Percentiles rank a stretch among this genome's conserved stretches.
Evolutionary conservation across 2,113 vertebrate species (phyloP).

Genomic region (Centropristis striata): DNA sequence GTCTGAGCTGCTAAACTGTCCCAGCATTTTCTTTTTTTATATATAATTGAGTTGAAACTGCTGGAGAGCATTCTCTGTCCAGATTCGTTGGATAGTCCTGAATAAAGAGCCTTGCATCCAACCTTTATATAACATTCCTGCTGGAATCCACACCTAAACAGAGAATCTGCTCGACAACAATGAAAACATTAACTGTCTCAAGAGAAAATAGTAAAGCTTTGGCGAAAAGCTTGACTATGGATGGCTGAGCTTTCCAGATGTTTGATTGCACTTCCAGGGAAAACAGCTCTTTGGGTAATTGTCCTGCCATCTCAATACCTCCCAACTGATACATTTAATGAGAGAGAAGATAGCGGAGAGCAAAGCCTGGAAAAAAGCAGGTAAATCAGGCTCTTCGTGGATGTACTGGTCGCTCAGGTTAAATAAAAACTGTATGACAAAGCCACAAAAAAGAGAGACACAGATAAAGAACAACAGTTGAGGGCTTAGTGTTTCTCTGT

Average conservation of each 20-base stretch:
- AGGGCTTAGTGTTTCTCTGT: constrained; percentile 55
- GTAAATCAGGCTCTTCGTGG: neutral
- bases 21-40: constrained; percentile 43
- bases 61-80: constrained; percentile 25
- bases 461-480: constrained; percentile 4
- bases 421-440: neutral
- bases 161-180: constrained; percentile 35
- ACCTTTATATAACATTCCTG: constrained; percentile 27
- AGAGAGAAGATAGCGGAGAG: constrained; percentile 22
- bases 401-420: constrained; percentile 8
- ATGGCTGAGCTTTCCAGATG: constrained; percentile 50
- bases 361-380: constrained; percentile 17
- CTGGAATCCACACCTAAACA: constrained; percentile 45
- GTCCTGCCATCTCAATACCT: constrained; percentile 42
- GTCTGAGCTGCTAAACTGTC: constrained; percentile 33
- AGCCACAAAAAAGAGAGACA: neutral
- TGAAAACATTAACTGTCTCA: constrained; percentile 27
- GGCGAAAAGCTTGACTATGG: constrained; percentile 46
- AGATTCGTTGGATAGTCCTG: neutral
- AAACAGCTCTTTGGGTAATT: constrained; percentile 59
- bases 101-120: constrained; percentile 23
- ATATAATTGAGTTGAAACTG: constrained; percentile 49
- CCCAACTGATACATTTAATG: constrained; percentile 38
- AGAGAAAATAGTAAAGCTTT: constrained; percentile 40
- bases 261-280: constrained; percentile 54